Evolutionary conservation across 2,888 invertebrate genomes (phyloP).

Genomic region (Cryptops parisi): DNA sequence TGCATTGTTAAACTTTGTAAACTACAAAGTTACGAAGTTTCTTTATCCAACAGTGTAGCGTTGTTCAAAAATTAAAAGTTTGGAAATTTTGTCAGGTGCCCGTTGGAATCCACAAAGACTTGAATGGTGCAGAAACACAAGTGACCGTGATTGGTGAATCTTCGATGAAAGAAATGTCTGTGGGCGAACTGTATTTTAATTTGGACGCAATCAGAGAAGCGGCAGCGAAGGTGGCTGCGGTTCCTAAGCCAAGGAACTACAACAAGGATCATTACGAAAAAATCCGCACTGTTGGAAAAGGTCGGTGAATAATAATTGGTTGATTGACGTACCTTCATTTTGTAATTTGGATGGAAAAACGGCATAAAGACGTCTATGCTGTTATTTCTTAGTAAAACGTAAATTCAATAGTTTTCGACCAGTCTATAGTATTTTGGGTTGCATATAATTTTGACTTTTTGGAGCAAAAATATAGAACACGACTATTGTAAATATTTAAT

Average conservation of each 20-base stretch:
- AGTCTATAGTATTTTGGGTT: no score
- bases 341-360: no score
- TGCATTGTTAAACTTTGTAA: no score
- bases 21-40: no score
- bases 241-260: slow-evolving; percentile 4
- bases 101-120: slow-evolving; percentile 22
- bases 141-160: slow-evolving; percentile 8
- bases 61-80: no score
- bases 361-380: no score
- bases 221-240: slow-evolving; percentile 20
- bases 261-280: slow-evolving; percentile 40
- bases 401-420: no score
- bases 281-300: slow-evolving; percentile 46
- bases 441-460: no score
- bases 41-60: no score
- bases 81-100: no score
- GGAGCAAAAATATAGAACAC: neutral
- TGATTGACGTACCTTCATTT: neutral
- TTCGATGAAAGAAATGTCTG: slow-evolving; percentile 16
- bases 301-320: slow-evolving; percentile 22
- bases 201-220: slow-evolving; percentile 21
- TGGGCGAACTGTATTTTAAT: slow-evolving; percentile 26
- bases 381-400: no score
- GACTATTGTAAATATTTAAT: no score
- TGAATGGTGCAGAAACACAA: slow-evolving; percentile 21